Evolutionary conservation across 2,113 vertebrate genomes (phyloP).

Genomic region (Ginglymostoma cirratum): DNA sequence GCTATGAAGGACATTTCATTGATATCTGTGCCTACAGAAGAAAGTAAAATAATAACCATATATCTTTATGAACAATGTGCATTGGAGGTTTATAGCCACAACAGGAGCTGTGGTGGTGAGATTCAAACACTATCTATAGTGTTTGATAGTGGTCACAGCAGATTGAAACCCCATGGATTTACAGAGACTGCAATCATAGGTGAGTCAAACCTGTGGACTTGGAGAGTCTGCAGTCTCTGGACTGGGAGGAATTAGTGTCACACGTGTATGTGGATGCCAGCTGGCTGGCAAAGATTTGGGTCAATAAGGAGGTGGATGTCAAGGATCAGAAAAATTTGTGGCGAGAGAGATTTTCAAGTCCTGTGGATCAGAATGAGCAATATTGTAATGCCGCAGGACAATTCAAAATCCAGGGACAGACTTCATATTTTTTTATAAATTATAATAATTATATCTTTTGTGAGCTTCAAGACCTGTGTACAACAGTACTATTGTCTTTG

Average conservation of each 20-base stretch:
- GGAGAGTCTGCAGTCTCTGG: too few relatives aligned
- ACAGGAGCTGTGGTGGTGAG: background rate
- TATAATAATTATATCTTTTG: background rate
- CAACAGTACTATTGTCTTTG: background rate
- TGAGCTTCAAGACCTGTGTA: background rate
- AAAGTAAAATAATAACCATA: background rate
- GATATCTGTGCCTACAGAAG: background rate
- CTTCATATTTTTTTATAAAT: background rate
- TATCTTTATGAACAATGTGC: background rate
- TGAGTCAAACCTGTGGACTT: background rate
- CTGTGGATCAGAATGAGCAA: too few relatives aligned
- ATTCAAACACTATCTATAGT: too few relatives aligned
- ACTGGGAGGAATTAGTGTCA: too few relatives aligned
- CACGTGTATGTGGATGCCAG: too few relatives aligned
- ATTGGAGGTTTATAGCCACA: background rate
- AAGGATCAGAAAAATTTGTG: background rate
- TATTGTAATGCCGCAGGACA: background rate
- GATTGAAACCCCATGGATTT: background rate
- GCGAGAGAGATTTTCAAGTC: background rate
- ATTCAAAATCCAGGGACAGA: background rate
- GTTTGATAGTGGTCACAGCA: background rate
- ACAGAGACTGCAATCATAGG: background rate
- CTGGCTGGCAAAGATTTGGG: too few relatives aligned
- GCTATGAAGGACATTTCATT: constrained; percentile 12
- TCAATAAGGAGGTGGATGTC: too few relatives aligned